Conservation (phyloP, 2,797 vertebrate genomes). For the Lepilemur ruficaudatus region DNA sequence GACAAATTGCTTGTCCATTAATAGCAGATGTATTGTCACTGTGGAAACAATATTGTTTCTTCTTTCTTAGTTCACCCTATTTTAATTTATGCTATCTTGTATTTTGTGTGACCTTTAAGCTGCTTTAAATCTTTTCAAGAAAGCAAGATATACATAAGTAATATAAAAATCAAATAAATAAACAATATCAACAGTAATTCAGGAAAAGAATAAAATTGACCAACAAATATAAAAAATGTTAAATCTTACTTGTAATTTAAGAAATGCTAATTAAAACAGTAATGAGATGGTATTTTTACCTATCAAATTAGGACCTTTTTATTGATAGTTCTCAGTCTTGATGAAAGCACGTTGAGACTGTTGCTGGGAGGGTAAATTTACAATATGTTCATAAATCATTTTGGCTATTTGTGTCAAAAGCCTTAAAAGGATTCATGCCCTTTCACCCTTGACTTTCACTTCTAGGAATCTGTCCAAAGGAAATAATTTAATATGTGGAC, state of each 20-base stretch:
- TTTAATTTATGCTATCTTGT: neutral
- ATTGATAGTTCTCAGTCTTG: neutral
- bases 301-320: neutral
- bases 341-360: neutral
- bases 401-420: constrained; percentile 18
- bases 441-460: constrained; percentile 42
- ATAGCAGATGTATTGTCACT: neutral
- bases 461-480: constrained; percentile 41
- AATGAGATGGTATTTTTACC: constrained; percentile 10
- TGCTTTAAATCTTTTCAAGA: neutral
- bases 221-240: constrained; percentile 1
- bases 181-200: constrained; percentile 10
- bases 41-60: neutral
- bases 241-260: constrained; percentile 2
- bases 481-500: constrained; percentile 39
- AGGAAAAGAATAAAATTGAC: neutral
- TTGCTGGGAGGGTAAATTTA: neutral
- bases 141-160: neutral
- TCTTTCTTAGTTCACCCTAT: neutral
- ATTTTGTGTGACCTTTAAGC: constrained; percentile 2
- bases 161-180: neutral
- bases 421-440: constrained; percentile 34
- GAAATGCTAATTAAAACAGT: neutral
- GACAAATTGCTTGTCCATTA: neutral
- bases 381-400: neutral